A percentile compares a stretch with the other conserved stretches of the same genome.
Evolutionary conservation across 2,888 invertebrate species (phyloP).

Genomic region (Phlogophora meticulosa): DNA sequence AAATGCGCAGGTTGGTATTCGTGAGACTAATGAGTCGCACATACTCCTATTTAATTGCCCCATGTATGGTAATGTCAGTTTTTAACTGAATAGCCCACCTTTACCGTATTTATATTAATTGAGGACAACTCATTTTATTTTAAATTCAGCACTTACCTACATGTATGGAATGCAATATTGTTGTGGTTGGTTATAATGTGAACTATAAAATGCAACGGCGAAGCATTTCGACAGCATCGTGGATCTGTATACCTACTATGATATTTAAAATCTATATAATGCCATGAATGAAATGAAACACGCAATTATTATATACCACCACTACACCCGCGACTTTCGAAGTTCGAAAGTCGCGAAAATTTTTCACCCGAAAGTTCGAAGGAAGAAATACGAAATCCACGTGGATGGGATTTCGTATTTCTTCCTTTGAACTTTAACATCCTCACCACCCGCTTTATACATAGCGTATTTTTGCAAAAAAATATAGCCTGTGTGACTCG

Average conservation of each 20-base stretch:
- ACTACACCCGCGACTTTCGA: too few relatives aligned
- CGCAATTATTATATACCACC: too few relatives aligned
- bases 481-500: too few relatives aligned
- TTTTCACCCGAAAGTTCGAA: too few relatives aligned
- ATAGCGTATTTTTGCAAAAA: too few relatives aligned
- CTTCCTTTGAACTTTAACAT: too few relatives aligned
- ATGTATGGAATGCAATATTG: conserved; percentile 19
- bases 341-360: too few relatives aligned
- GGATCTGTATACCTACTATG: background rate
- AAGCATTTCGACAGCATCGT: background rate
- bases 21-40: conserved; percentile 69
- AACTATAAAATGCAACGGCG: background rate
- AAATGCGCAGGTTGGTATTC: conserved; percentile 67
- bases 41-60: conserved; percentile 60
- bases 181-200: background rate
- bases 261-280: background rate
- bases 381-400: too few relatives aligned
- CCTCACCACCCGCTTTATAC: too few relatives aligned
- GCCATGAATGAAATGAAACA: too few relatives aligned
- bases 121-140: conserved; percentile 45
- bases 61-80: conserved; percentile 71
- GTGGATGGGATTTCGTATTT: too few relatives aligned
- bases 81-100: conserved; percentile 67
- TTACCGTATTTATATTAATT: conserved; percentile 52
- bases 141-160: conserved; percentile 21